Base-by-base conservation (phyloP, 1,140 invertebrate genomes). In the Drosophila yakuba region DNA sequence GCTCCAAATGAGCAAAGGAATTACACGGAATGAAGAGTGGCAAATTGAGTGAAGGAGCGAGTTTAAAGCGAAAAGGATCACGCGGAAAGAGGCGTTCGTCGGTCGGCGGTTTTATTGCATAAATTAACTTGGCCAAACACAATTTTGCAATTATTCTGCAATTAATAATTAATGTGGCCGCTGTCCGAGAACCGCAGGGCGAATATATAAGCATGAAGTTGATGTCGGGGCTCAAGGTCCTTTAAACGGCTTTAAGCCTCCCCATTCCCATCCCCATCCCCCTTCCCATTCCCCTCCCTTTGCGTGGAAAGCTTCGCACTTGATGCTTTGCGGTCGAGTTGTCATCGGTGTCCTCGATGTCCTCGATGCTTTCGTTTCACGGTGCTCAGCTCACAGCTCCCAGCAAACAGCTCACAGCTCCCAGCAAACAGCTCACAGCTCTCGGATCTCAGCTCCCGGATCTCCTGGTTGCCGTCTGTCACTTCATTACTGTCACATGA, bases 401-500 rank as follows among this genome's bases (percentile, higher is more conserved):
- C 3, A 14, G 36, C 10, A n/a, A n/a, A n/a, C n/a, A n/a, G n/a
- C 28, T 32, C 14, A 11, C 3, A 14, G 36, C 10, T 4, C 36
- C n/a, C n/a, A n/a, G n/a, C n/a, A n/a, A n/a, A n/a, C n/a, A n/a
- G 28, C 28, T 32, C 14, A 11, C 3, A 14, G 36, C 10, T 4
- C 36, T 14, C 11, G 14, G 36, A 38, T 12, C 36, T 38, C 14
- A 14, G 38, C 11, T 4, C 12, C 25, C 11, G 17, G 14, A 17
- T 36, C 38, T 66, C 23, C 28, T 45, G n/a, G 63, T 20, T 14
- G 57, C 68, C 59, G 69, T 73, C 69, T 72, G 69, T 74, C 74
- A 77, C 74, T 77, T 77, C 74, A 77, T 77, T 77, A 77, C 51
- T 77, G 74, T 77, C 74, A 77, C 74, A 77, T 77, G 74, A 77